phyloP scores from a whole-genome alignment of 2,113 vertebrate species.

The Pteronura brasiliensis region DNA sequence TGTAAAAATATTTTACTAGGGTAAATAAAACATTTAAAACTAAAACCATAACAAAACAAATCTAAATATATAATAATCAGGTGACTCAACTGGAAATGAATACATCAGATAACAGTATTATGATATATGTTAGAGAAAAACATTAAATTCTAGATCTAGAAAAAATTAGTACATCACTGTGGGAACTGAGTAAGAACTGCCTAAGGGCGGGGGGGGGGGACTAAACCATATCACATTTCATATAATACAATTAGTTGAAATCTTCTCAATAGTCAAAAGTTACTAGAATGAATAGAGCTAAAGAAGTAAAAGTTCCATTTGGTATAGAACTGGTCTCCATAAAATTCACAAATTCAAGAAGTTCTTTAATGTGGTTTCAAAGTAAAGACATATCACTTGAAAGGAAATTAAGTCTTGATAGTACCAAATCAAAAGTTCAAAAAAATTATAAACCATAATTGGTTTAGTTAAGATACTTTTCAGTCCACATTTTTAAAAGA shows the following conservation, averaged over 20 bases:
- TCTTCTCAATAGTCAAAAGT: background rate
- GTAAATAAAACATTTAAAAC: background rate
- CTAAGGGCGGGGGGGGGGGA: background rate
- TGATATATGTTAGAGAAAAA: background rate
- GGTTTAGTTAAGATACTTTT: background rate
- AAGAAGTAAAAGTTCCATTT: background rate
- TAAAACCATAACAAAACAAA: slow-evolving; percentile 9
- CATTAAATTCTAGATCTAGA: slow-evolving; percentile 22
- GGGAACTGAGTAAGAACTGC: background rate
- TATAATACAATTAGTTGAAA: background rate
- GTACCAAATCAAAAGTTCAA: background rate
- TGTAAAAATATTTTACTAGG: slow-evolving; percentile 1
- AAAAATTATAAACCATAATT: background rate
- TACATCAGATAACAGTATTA: background rate
- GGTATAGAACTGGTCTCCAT: background rate
- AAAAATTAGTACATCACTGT: background rate
- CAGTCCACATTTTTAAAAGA: background rate
- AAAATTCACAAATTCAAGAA: background rate
- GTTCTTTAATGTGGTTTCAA: background rate
- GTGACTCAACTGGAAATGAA: slow-evolving; percentile 23
- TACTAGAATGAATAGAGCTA: background rate
- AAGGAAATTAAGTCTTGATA: background rate
- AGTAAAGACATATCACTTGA: slow-evolving; percentile 2
- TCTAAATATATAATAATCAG: background rate
- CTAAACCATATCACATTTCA: background rate